phyloP scores from a whole-genome alignment of 2,888 invertebrate genomes.

The Xestia c-nigrum region DNA sequence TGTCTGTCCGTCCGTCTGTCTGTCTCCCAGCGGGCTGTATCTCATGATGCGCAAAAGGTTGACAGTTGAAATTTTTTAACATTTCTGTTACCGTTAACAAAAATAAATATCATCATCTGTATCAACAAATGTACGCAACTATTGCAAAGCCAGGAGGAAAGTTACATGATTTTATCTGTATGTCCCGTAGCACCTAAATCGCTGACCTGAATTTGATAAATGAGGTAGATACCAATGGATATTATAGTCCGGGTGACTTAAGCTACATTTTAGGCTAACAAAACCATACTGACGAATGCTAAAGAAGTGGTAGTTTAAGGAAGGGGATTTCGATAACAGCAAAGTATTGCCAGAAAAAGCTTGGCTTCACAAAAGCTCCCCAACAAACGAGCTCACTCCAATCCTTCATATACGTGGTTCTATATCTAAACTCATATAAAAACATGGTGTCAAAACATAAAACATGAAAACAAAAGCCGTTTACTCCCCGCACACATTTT shows the following conservation, averaged over 20 bases:
- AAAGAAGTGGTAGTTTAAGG: background rate
- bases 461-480: conserved; percentile 36
- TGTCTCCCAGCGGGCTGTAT: no score
- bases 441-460: conserved; percentile 18
- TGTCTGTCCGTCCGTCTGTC: no score
- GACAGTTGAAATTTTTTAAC: no score
- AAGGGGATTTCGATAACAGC: background rate
- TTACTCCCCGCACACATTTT: conserved; percentile 21
- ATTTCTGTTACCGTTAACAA: no score
- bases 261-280: background rate
- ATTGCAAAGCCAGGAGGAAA: background rate
- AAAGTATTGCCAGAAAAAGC: background rate
- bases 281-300: background rate
- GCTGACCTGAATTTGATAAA: background rate
- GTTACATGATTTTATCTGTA: background rate
- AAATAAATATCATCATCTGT: no score
- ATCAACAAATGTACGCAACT: background rate
- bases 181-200: background rate
- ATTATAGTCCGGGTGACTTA: background rate
- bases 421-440: background rate
- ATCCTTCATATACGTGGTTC: background rate
- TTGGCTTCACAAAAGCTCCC: background rate
- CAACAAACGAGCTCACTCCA: background rate
- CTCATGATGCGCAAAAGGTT: no score
- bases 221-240: background rate